Base-by-base conservation (phyloP, 2,797 vertebrate species). In the Gallinago solitaria region DNA sequence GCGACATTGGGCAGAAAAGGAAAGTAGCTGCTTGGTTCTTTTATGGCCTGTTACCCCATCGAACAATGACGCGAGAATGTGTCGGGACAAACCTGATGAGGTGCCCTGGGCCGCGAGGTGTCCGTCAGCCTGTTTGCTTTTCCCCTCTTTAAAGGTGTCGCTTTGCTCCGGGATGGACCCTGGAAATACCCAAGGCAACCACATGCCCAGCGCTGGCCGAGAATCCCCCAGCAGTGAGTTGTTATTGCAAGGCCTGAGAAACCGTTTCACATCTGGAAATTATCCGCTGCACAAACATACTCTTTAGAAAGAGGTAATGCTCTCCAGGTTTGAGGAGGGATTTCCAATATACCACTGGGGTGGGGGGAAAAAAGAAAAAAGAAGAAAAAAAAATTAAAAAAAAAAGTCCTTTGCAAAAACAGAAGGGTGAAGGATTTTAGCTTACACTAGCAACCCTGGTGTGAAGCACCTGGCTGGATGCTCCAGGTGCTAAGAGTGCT, bases 1-100 rank as follows among this genome's bases (percentile, higher is more conserved):
- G 71, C 90, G 93, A 82, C n/a, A 90, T 89, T 74, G 93, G 90
- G 89, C 56, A 93, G 83, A 96, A 95, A 92, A 92, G 81, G 88
- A 95, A 87, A 90, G 92, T 84, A 90, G 88, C 81, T 92, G 94
- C 80, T 94, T 70, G 1, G 7, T 37, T 90, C 79, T 88, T 95
- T 94, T 92, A 93, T 95, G 94, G 82, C 82, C 92, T 95, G 90
- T 89, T 90, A 83, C 60, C 57, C 54, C 51, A 32, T 19, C 6
- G 39, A 87, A 84, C 86, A 84, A 79, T 70, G 88, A 95, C 0
- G 32, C 87, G 90, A 89, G 90, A 96, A 96, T 53, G 86, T 70
- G 90, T 21, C 32, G 51, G 83, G 81, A 83, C 83, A 73, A 87
- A 92, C 35, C 60, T 82, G 93, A 92, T 73, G 90, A 95, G 88